Evolutionary conservation across 2,797 vertebrate genomes (phyloP).

Genomic region (Lagodon rhomboides): DNA sequence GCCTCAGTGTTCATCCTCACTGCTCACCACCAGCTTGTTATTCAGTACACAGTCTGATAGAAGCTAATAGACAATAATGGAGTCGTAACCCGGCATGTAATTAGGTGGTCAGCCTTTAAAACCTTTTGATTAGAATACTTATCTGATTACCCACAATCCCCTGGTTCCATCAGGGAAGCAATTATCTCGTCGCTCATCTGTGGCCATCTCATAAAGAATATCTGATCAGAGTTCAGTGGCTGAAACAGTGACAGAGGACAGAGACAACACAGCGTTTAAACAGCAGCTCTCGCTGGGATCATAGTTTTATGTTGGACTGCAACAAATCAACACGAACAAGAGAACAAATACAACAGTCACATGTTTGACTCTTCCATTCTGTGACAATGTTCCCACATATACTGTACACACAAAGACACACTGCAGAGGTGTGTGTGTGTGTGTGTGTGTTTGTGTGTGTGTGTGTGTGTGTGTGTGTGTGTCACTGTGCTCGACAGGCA

Average conservation of each 20-base stretch:
- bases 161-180: constrained; percentile 50
- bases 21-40: constrained; percentile 17
- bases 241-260: not conserved
- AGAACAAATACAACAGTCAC: not conserved
- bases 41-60: constrained; percentile 22
- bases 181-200: constrained; percentile 44
- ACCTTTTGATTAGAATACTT: constrained; percentile 50
- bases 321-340: not conserved
- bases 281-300: not conserved
- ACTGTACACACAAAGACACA: too few relatives aligned
- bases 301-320: not conserved
- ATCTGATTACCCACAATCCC: constrained; percentile 57
- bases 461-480: not conserved
- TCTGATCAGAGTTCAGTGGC: constrained; percentile 26
- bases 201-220: constrained; percentile 26
- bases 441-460: too few relatives aligned
- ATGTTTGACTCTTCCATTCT: too few relatives aligned
- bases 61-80: constrained; percentile 51
- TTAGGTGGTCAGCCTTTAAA: constrained; percentile 49
- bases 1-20: not conserved
- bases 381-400: too few relatives aligned
- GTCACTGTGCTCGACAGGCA: not conserved
- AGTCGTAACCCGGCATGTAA: constrained; percentile 59
- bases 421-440: too few relatives aligned
- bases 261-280: not conserved